Evolutionary conservation across 2,113 vertebrate genomes (phyloP).

Genomic region (Microcebus griseorufus): DNA sequence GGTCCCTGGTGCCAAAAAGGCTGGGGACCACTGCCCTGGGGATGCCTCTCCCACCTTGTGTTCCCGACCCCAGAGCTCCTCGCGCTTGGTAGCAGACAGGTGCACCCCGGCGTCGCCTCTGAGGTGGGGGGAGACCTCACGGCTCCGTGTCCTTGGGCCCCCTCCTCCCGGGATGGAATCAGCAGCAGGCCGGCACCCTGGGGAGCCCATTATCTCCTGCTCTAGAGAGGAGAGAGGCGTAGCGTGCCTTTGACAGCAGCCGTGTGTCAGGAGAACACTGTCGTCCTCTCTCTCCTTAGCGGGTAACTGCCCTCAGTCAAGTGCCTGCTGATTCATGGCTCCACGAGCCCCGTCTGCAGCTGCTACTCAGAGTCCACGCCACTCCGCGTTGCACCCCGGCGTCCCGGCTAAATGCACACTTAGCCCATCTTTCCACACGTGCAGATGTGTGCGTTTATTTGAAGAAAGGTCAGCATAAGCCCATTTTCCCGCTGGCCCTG

Average conservation of each 20-base stretch:
- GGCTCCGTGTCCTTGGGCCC: fast-evolving
- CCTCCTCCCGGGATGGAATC: not conserved
- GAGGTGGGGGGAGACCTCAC: fast-evolving
- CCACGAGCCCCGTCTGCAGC: fast-evolving
- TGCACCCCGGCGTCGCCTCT: fast-evolving
- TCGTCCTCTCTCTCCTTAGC: not conserved
- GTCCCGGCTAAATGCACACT: not conserved
- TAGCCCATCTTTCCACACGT: not conserved
- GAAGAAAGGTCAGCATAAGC: not conserved
- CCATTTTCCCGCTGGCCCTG: not conserved
- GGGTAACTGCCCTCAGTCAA: not conserved
- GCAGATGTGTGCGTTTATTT: not conserved
- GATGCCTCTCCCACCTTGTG: too few relatives aligned
- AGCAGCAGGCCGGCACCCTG: not conserved
- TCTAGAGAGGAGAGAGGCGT: not conserved
- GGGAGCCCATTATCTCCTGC: not conserved
- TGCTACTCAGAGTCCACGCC: fast-evolving
- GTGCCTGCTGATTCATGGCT: not conserved
- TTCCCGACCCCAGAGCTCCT: not conserved
- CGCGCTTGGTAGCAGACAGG: too few relatives aligned
- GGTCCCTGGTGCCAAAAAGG: too few relatives aligned
- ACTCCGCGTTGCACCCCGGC: not conserved
- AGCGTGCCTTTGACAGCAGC: not conserved
- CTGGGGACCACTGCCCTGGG: not conserved
- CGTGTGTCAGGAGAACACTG: fast-evolving